These are phyloP conservation scores for Sinocyclocheilus anshuiensis DNA, from an alignment of 2,113 vertebrate genomes.

Conservation along the genomic window DNA sequence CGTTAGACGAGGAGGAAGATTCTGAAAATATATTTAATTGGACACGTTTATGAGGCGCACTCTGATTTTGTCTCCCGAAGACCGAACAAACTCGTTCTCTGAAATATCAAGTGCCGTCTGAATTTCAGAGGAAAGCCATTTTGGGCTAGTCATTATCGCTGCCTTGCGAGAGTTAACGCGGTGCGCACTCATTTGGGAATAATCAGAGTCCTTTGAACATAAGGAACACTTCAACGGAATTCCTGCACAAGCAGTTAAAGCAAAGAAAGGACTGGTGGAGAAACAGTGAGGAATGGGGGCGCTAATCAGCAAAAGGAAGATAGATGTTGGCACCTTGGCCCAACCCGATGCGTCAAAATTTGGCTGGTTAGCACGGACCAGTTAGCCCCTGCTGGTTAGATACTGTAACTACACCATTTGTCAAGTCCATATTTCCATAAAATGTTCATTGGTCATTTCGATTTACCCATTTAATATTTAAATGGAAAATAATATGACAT, in stretches of 20 bases:
- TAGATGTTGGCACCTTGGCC: neutral
- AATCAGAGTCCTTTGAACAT: constrained; percentile 66
- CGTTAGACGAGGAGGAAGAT: constrained; percentile 31
- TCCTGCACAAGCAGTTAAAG: constrained; percentile 67
- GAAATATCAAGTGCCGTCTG: constrained; percentile 7
- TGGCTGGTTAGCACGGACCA: neutral
- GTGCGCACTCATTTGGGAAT: constrained; percentile 67
- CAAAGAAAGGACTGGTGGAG: constrained; percentile 57
- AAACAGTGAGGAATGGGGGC: constrained; percentile 11
- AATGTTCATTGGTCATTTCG: neutral
- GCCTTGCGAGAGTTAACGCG: constrained; percentile 62
- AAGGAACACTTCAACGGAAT: constrained; percentile 60
- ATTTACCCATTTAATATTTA: neutral
- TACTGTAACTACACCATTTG: no score
- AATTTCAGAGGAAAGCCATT: constrained; percentile 25
- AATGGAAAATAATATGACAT: neutral
- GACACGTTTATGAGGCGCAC: constrained; percentile 29
- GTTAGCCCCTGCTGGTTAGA: neutral
- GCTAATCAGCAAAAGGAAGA: neutral
- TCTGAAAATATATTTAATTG: constrained; percentile 53
- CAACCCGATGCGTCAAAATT: neutral
- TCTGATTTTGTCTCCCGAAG: constrained; percentile 20
- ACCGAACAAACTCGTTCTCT: constrained; percentile 35
- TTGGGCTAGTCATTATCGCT: constrained; percentile 59
- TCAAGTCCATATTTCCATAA: no score